Conservation (phyloP, 2,888 invertebrate species). For the Tipula helvola region DNA sequence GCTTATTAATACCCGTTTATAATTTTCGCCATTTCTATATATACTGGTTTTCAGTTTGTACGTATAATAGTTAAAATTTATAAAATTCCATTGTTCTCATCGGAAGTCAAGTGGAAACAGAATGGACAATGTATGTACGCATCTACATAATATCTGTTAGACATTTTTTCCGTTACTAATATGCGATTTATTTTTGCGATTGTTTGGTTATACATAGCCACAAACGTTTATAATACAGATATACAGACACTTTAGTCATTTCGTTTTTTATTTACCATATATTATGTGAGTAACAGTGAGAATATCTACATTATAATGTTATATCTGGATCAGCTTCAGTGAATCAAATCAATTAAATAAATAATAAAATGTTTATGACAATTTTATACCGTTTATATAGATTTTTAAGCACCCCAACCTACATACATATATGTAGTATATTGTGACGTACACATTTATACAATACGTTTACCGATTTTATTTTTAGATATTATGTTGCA, state of each 20-base stretch:
- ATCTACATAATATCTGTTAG: neutral
- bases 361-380: neutral
- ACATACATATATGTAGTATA: no score
- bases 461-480: neutral
- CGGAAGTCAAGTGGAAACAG: conserved; percentile 4
- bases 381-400: neutral
- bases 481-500: neutral
- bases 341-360: neutral
- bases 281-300: no score
- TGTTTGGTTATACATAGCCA: neutral
- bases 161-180: neutral
- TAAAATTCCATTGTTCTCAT: neutral
- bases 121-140: neutral
- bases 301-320: no score
- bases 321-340: neutral
- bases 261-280: neutral
- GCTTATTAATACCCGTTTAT: neutral
- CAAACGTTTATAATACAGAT: neutral
- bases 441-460: neutral
- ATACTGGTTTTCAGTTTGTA: neutral
- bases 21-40: neutral
- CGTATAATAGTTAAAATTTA: neutral
- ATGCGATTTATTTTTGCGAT: neutral
- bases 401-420: neutral
- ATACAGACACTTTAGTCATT: neutral